Conservation (phyloP, 2,888 invertebrate species). For the Coremacera marginata region DNA sequence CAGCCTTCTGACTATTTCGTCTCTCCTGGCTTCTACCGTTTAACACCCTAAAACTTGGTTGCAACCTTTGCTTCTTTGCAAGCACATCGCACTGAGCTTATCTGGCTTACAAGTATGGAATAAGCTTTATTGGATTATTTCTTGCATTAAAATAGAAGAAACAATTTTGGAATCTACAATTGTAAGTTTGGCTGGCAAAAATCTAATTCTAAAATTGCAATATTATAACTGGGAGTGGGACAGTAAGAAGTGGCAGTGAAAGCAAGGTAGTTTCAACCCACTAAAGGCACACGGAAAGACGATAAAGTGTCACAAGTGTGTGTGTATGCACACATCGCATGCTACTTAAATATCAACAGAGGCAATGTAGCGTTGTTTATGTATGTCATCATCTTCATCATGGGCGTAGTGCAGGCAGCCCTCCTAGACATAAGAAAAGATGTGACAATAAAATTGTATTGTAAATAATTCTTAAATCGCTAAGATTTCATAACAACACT, state of each 20-base stretch:
- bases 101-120: conserved; percentile 35
- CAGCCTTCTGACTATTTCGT: conserved; percentile 8
- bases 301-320: not conserved
- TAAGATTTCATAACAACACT: too few species aligned
- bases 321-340: not conserved
- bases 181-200: not conserved
- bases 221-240: not conserved
- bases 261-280: not conserved
- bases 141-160: conserved; percentile 36
- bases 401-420: too few species aligned
- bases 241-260: not conserved
- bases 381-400: not conserved
- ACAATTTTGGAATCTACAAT: not conserved
- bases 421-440: too few species aligned
- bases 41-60: not conserved
- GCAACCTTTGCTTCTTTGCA: not conserved
- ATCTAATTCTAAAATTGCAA: not conserved
- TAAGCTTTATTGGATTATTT: conserved; percentile 51
- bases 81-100: not conserved
- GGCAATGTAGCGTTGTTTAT: not conserved
- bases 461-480: too few species aligned
- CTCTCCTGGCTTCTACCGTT: not conserved
- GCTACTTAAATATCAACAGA: too few species aligned
- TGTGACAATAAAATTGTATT: too few species aligned
- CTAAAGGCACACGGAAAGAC: not conserved